Conservation (phyloP, 1,140 invertebrate genomes). For the Hyles euphorbiae region DNA sequence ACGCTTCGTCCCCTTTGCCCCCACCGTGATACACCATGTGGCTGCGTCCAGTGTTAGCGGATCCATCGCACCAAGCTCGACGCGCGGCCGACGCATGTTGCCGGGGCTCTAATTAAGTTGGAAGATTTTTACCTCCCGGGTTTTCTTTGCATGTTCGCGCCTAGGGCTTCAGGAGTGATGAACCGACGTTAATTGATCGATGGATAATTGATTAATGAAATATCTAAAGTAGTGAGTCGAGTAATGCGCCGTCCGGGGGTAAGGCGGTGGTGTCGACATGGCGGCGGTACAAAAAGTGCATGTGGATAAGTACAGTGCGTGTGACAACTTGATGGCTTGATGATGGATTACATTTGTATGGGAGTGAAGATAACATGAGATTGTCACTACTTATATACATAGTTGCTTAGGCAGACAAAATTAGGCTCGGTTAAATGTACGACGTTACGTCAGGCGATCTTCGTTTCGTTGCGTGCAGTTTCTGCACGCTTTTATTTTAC, state of each 20-base stretch:
- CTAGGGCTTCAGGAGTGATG: conserved; percentile 62
- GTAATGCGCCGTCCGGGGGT: conserved; percentile 18
- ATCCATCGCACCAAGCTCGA: conserved; percentile 28
- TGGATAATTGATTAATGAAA: conserved; percentile 65
- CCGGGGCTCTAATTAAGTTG: conserved; percentile 34
- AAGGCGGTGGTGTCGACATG: conserved; percentile 3
- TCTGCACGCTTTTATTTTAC: no score
- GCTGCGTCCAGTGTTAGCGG: conserved; percentile 39
- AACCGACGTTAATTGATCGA: conserved; percentile 58
- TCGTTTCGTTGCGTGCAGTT: no score
- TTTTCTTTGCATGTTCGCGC: conserved; percentile 48
- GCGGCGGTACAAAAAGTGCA: conserved; percentile 2
- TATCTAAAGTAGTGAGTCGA: conserved; percentile 27
- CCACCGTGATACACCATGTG: conserved; percentile 50
- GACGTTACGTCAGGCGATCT: no score
- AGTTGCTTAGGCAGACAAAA: no score
- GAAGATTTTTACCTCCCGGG: conserved; percentile 59
- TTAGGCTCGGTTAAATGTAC: no score
- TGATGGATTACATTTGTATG: conserved; percentile 10
- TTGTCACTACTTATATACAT: background rate
- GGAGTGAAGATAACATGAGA: conserved; percentile 2
- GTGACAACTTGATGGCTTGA: conserved; percentile 1
- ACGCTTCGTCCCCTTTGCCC: conserved; percentile 41
- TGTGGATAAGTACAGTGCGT: background rate
- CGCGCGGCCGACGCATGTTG: conserved; percentile 14